phyloP scores from a whole-genome alignment of 2,888 invertebrate genomes.

The Tryphoninae sp. region DNA sequence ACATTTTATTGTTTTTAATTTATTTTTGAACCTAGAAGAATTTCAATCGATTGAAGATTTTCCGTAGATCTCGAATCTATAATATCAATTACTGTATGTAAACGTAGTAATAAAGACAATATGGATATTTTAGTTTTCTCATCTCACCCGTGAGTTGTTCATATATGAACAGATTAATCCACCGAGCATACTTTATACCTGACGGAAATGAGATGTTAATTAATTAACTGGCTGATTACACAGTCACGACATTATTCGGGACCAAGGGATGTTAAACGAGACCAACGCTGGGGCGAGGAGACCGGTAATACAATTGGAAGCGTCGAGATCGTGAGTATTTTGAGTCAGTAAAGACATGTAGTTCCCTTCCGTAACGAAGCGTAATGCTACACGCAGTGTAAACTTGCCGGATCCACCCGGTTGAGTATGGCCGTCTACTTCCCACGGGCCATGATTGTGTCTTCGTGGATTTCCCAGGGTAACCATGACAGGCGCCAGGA shows the following conservation, averaged over 20 bases:
- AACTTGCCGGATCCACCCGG: conserved; percentile 19
- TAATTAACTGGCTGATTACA: conserved; percentile 64
- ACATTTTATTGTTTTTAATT: no score
- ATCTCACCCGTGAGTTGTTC: no score
- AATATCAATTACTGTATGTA: no score
- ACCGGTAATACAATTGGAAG: background rate
- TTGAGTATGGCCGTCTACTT: conserved; percentile 20
- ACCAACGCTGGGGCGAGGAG: background rate
- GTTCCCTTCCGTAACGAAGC: conserved; percentile 12
- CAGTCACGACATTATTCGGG: conserved; percentile 28
- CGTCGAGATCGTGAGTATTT: conserved; percentile 3
- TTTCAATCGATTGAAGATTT: no score
- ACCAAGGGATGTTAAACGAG: background rate
- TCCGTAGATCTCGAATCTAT: no score
- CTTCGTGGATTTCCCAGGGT: conserved; percentile 61
- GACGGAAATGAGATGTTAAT: conserved; percentile 50
- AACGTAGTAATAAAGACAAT: no score
- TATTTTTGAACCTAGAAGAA: no score
- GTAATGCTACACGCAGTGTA: background rate
- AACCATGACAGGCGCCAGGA: conserved; percentile 36
- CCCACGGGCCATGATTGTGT: conserved; percentile 48
- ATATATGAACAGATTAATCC: background rate
- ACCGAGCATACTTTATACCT: background rate
- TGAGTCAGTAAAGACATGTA: conserved; percentile 10
- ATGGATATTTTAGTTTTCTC: no score